Conservation (phyloP, 2,113 vertebrate genomes). For the Anolis sagrei region DNA sequence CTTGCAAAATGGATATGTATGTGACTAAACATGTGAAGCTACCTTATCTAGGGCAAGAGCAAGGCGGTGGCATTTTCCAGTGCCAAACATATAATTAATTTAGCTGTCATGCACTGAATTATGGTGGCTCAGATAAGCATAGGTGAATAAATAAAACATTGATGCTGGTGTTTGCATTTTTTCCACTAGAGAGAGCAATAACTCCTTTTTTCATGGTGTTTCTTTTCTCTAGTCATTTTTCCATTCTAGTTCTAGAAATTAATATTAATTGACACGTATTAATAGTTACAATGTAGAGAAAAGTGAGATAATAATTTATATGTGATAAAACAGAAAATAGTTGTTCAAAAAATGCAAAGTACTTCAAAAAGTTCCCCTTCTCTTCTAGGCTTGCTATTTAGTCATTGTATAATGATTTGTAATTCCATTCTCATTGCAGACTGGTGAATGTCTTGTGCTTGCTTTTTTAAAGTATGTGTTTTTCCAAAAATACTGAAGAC, state of each 20-base stretch:
- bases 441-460: background rate
- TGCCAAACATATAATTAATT: background rate
- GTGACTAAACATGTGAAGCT: background rate
- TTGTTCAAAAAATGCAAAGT: background rate
- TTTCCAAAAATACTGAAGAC: background rate
- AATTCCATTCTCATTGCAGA: background rate
- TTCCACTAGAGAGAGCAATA: background rate
- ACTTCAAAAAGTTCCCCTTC: background rate
- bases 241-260: background rate
- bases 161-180: background rate
- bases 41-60: background rate
- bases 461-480: background rate
- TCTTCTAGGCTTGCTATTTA: background rate
- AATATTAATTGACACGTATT: background rate
- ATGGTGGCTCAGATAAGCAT: background rate
- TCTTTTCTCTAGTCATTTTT: background rate
- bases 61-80: background rate
- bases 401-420: background rate
- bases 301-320: background rate
- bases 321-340: background rate
- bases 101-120: rapidly evolving
- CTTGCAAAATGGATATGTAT: background rate
- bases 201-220: background rate
- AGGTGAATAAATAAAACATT: background rate
- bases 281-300: background rate